Evolutionary conservation across 2,113 vertebrate species (phyloP).

Genomic region (Plestiodon gilberti): DNA sequence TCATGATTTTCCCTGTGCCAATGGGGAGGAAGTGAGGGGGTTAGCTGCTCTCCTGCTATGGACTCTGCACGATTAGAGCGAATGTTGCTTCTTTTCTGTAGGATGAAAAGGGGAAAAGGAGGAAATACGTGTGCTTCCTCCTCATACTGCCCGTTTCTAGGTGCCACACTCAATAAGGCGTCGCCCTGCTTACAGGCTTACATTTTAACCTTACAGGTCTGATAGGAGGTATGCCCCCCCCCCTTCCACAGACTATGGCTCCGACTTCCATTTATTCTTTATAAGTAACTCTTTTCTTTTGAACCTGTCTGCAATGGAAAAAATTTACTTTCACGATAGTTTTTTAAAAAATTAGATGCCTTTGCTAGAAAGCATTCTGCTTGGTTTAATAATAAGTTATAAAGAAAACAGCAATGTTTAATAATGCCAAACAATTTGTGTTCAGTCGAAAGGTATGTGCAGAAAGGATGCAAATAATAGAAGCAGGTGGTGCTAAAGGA

Average conservation of each 20-base stretch:
- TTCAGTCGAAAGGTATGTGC: background rate
- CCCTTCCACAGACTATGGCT: background rate
- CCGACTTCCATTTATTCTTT: background rate
- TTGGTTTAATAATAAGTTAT: conserved; percentile 20
- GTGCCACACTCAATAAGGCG: background rate
- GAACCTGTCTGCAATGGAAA: background rate
- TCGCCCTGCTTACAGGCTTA: background rate
- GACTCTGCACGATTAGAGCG: background rate
- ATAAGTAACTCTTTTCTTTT: background rate
- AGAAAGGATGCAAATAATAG: conserved; percentile 17
- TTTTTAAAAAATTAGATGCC: background rate
- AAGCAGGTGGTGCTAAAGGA: background rate
- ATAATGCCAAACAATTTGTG: background rate
- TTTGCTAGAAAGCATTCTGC: background rate
- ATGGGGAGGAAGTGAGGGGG: too few relatives aligned
- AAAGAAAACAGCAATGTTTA: background rate
- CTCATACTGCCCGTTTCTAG: background rate
- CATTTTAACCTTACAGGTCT: background rate
- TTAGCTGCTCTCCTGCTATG: background rate
- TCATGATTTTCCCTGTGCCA: background rate
- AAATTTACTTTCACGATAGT: background rate
- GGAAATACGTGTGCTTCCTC: background rate
- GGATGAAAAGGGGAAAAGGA: background rate
- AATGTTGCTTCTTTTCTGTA: background rate
- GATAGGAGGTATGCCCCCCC: background rate